Evolutionary conservation across 2,888 invertebrate genomes (phyloP).

Genomic region (Drosophila siamana): DNA sequence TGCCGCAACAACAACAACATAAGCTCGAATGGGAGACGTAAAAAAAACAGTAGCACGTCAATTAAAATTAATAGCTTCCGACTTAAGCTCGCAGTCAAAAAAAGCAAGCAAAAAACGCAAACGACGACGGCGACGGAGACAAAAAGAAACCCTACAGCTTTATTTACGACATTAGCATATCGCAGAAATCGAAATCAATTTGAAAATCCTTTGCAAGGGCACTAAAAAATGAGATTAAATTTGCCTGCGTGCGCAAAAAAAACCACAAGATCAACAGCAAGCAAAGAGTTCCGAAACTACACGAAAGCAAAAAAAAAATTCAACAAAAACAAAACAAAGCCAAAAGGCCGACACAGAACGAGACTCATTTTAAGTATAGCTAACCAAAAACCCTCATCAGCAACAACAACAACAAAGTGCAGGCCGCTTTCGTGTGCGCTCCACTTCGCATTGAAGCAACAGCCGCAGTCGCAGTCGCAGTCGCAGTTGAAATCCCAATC

Average conservation of each 20-base stretch:
- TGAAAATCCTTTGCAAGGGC: conserved; percentile 81
- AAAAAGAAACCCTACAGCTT: conserved; percentile 60
- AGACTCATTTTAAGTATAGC: conserved; percentile 70
- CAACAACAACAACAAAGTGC: conserved; percentile 75
- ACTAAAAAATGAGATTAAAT: conserved; percentile 72
- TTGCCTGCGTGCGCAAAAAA: conserved; percentile 66
- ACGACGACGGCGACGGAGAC: not conserved
- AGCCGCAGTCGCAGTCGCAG: conserved; percentile 17
- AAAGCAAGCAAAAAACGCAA: conserved; percentile 28
- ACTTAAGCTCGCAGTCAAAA: conserved; percentile 65
- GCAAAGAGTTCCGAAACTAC: conserved; percentile 24
- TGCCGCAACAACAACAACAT: conserved; percentile 43
- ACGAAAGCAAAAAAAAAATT: conserved; percentile 29
- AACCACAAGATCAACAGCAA: conserved; percentile 13
- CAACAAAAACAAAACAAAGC: conserved; percentile 48
- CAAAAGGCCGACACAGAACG: conserved; percentile 63
- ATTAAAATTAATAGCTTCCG: conserved; percentile 82
- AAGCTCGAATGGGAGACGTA: conserved; percentile 45
- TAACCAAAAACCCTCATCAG: conserved; percentile 72
- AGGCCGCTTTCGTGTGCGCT: conserved; percentile 72
- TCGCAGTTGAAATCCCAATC: conserved; percentile 12
- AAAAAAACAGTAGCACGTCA: conserved; percentile 79
- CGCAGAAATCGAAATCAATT: conserved; percentile 72
- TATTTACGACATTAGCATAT: conserved; percentile 80
- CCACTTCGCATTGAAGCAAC: conserved; percentile 67